These are phyloP conservation scores for Schizopygopsis pylzovi DNA, from an alignment of 2,797 vertebrate genomes.

Conservation along the genomic window DNA sequence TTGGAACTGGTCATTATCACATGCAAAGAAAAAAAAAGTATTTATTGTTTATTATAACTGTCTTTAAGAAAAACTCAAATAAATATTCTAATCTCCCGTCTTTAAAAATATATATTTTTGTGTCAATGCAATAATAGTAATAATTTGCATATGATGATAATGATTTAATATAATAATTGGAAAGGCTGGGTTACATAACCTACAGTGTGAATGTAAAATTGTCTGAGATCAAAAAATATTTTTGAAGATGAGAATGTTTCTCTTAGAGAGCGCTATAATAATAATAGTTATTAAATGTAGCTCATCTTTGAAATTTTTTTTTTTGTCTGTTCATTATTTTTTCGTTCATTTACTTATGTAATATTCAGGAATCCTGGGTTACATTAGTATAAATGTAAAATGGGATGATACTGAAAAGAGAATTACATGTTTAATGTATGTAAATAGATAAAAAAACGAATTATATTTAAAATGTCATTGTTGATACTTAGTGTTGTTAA, in stretches of 20 bases:
- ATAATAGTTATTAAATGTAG: neutral
- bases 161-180: neutral
- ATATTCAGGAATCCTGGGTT: neutral
- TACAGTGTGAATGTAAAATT: neutral
- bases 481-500: neutral
- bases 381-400: neutral
- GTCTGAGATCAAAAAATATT: neutral
- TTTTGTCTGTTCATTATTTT: neutral
- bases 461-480: neutral
- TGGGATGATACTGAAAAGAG: neutral
- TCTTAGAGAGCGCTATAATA: neutral
- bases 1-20: neutral
- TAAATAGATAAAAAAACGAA: neutral
- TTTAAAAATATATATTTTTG: no score
- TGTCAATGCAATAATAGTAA: no score
- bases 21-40: neutral
- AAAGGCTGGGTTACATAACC: neutral
- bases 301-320: rapidly evolving
- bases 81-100: no score
- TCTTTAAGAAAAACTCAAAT: no score
- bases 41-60: no score
- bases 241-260: neutral
- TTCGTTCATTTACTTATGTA: neutral
- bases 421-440: neutral
- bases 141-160: no score